These are phyloP conservation scores for Chelonia mydas DNA, from an alignment of 2,797 vertebrate genomes.

Conservation along the genomic window DNA sequence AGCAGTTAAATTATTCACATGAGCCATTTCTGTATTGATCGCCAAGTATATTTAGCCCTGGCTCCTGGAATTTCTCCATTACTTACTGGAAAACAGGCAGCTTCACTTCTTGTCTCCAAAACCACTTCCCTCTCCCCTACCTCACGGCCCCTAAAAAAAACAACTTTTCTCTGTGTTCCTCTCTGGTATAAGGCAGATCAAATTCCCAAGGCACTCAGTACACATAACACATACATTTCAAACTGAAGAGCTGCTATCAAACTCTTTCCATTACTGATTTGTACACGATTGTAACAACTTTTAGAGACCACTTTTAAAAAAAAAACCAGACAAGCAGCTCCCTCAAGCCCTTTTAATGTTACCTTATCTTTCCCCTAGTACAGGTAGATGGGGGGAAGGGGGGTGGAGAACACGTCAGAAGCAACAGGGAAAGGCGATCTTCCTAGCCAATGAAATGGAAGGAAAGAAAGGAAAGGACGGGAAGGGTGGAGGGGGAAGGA, in stretches of 20 bases:
- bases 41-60: constrained; percentile 89
- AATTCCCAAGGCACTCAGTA: constrained; percentile 80
- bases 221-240: constrained; percentile 82
- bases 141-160: constrained; percentile 59
- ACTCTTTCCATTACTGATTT: constrained; percentile 80
- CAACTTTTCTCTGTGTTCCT: constrained; percentile 80
- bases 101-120: constrained; percentile 88
- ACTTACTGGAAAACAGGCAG: constrained; percentile 90
- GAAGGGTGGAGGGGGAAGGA: constrained; percentile 71
- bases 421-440: constrained; percentile 80
- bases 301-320: constrained; percentile 59
- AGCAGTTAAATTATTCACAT: constrained; percentile 90
- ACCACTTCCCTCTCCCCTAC: constrained; percentile 88
- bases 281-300: constrained; percentile 31
- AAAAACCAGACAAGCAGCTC: constrained; percentile 62
- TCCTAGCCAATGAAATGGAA: constrained; percentile 83
- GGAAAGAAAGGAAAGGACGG: constrained; percentile 70
- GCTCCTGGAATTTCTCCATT: constrained; percentile 89
- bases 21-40: constrained; percentile 90
- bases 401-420: constrained; percentile 73
- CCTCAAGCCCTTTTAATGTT: constrained; percentile 76
- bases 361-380: constrained; percentile 81
- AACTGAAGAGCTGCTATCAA: constrained; percentile 78
- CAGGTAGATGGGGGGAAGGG: constrained; percentile 79
- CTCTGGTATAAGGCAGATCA: constrained; percentile 82